phyloP scores from a whole-genome alignment of 2,113 vertebrate genomes.

The Rhadina sibilatrix region DNA sequence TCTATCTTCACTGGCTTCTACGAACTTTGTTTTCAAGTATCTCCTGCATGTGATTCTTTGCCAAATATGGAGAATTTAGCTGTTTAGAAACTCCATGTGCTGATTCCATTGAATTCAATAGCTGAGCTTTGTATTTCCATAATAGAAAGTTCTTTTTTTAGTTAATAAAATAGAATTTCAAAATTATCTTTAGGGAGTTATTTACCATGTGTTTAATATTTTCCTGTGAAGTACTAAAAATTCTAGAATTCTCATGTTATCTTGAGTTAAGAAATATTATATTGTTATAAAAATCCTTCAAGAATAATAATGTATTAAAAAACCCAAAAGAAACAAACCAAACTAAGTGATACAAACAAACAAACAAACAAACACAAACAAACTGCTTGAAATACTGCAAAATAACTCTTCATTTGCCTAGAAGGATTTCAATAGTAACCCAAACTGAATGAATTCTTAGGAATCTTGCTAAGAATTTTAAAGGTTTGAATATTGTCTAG shows the following conservation, averaged over 20 bases:
- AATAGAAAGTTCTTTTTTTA: not conserved
- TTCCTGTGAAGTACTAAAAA: conserved; percentile 20
- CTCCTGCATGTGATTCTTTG: not conserved
- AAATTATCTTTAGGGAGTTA: not conserved
- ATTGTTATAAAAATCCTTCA: not conserved
- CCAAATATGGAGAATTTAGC: not conserved
- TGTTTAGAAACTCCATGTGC: not conserved
- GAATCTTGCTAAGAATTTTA: not conserved
- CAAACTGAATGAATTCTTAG: not conserved
- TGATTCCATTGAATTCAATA: not conserved
- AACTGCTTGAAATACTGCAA: not conserved
- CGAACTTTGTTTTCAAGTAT: conserved; percentile 9
- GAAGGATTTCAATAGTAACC: not conserved
- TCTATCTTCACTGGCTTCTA: not conserved
- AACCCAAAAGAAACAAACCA: not conserved
- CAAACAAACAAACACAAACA: not conserved
- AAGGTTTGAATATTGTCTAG: not conserved
- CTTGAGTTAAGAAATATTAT: not conserved
- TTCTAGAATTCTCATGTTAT: not conserved
- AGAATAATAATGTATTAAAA: not conserved
- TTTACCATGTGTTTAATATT: not conserved
- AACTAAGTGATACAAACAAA: not conserved
- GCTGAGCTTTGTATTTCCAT: not conserved
- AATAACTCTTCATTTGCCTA: not conserved
- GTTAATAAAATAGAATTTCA: not conserved